phyloP scores from a whole-genome alignment of 2,888 invertebrate species.

The Aphidius colemani region DNA sequence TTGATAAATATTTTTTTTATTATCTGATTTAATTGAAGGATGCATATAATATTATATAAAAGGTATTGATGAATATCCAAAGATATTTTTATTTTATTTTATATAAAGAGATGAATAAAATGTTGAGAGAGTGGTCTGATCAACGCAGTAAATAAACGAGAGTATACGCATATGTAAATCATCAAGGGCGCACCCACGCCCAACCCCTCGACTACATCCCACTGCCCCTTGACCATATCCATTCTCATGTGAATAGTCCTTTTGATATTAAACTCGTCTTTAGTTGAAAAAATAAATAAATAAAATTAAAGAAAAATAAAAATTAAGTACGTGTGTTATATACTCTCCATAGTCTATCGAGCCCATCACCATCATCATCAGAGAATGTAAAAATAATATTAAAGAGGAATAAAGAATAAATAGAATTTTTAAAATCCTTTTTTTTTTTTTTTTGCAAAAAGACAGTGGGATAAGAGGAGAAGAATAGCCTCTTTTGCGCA shows the following conservation, averaged over 20 bases:
- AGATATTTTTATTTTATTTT: no score
- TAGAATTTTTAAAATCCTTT: no score
- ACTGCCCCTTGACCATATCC: constrained; percentile 16
- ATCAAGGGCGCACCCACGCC: constrained; percentile 58
- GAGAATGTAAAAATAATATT: no score
- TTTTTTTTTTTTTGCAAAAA: constrained; percentile 2
- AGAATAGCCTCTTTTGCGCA: no score
- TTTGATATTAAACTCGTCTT: constrained; percentile 17
- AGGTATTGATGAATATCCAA: no score
- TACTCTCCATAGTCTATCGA: constrained; percentile 4
- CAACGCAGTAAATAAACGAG: constrained; percentile 57
- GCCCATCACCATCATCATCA: neutral
- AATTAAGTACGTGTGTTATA: constrained; percentile 9
- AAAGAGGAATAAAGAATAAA: no score
- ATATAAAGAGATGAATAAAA: no score
- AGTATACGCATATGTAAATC: constrained; percentile 56
- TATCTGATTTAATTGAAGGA: no score
- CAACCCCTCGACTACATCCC: constrained; percentile 36
- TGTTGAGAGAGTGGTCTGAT: constrained; percentile 40
- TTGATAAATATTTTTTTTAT: no score
- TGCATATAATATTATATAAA: no score
- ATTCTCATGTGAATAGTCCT: constrained; percentile 13
- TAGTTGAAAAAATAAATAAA: neutral
- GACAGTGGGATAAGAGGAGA: no score
- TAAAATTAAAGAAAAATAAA: constrained; percentile 5